Evolutionary conservation across 2,888 invertebrate genomes (phyloP).

Genomic region (Ennomos quercinarius): DNA sequence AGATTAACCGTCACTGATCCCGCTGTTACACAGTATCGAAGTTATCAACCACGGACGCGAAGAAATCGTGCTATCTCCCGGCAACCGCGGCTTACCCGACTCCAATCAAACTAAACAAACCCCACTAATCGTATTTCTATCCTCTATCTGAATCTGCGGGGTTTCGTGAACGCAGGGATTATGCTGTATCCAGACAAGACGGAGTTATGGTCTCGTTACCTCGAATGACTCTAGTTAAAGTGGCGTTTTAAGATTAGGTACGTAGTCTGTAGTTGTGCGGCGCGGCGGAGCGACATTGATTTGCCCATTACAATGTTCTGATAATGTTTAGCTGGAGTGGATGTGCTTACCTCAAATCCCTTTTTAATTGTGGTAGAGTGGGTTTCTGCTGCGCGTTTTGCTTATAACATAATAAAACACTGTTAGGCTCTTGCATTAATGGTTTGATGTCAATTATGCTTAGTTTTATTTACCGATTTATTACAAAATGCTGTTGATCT

Average conservation of each 20-base stretch:
- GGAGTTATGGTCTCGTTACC: conserved; percentile 79
- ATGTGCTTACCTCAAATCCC: conserved; percentile 41
- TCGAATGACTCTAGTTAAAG: conserved; percentile 68
- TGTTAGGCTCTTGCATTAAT: conserved; percentile 8
- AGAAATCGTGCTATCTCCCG: conserved; percentile 82
- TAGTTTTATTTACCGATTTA: no score
- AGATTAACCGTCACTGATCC: conserved; percentile 76
- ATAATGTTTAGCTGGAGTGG: conserved; percentile 47
- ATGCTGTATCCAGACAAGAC: conserved; percentile 71
- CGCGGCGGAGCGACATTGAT: conserved; percentile 49
- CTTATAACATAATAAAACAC: conserved; percentile 15
- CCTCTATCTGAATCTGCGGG: conserved; percentile 73
- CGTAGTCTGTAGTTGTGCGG: conserved; percentile 49
- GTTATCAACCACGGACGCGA: conserved; percentile 81
- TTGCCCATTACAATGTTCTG: conserved; percentile 55
- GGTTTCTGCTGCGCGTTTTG: conserved; percentile 32
- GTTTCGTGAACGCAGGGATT: conserved; percentile 76
- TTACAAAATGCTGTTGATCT: no score
- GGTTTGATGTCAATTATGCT: no score
- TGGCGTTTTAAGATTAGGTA: conserved; percentile 61
- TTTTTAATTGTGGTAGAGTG: conserved; percentile 42
- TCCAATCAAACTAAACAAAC: conserved; percentile 85
- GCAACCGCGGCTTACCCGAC: conserved; percentile 77
- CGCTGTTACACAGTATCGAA: conserved; percentile 73
- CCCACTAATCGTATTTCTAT: conserved; percentile 80